Percentiles rank a stretch among this genome's conserved stretches.
phyloP scores from a whole-genome alignment of 2,797 vertebrate species.

The Myotis vivesi region DNA sequence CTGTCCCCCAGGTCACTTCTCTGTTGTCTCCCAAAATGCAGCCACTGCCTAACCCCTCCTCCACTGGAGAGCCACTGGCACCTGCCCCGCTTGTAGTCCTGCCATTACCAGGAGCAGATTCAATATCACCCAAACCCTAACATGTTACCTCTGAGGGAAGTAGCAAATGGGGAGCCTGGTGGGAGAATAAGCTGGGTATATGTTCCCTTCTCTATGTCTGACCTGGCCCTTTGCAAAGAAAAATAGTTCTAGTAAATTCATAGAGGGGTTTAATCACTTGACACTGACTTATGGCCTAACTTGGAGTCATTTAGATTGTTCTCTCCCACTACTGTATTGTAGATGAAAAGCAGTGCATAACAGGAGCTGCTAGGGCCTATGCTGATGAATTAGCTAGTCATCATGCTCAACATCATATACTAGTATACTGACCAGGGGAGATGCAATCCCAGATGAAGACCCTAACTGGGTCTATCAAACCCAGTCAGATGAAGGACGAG shows the following conservation, averaged over 20 bases:
- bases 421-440: background rate
- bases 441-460: background rate
- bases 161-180: background rate
- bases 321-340: background rate
- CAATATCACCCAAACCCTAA: background rate
- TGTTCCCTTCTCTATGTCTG: background rate
- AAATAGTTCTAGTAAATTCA: background rate
- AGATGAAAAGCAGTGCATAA: background rate
- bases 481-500: background rate
- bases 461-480: background rate
- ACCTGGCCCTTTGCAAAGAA: background rate
- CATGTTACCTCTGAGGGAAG: background rate
- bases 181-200: background rate
- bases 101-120: background rate
- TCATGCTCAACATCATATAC: background rate
- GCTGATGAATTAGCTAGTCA: background rate
- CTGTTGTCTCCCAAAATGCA: background rate
- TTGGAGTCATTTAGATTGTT: background rate
- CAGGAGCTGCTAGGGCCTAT: background rate
- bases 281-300: background rate
- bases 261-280: background rate
- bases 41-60: background rate
- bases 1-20: background rate
- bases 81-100: background rate
- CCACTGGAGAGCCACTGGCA: background rate